Conservation (phyloP, 1,140 invertebrate species). For the Drosophila eugracilis region DNA sequence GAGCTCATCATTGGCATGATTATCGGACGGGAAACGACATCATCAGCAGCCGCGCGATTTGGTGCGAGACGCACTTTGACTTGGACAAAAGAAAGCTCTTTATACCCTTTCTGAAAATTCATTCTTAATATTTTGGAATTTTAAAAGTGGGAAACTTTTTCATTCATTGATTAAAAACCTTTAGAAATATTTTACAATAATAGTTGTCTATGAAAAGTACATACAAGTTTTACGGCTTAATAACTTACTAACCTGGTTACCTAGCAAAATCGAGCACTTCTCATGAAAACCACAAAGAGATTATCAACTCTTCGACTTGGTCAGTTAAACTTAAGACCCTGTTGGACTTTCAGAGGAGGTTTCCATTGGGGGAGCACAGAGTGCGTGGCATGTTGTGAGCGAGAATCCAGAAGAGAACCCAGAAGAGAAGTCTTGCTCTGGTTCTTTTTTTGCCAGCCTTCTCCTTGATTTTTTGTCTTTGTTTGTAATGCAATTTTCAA, state of each 20-base stretch:
- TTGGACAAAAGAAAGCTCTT: constrained; percentile 64
- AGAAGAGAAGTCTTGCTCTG: constrained; percentile 37
- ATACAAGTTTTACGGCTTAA: too few relatives aligned
- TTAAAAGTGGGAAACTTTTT: too few relatives aligned
- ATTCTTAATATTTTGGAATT: background rate
- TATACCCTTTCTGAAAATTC: constrained; percentile 11
- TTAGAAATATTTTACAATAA: too few relatives aligned
- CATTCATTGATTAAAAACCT: background rate
- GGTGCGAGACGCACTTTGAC: constrained; percentile 82
- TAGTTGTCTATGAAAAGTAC: too few relatives aligned
- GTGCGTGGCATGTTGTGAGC: constrained; percentile 50
- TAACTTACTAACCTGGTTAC: too few relatives aligned
- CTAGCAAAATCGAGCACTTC: background rate
- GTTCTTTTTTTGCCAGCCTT: constrained; percentile 16
- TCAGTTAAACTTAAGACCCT: constrained; percentile 1
- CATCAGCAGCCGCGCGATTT: constrained; percentile 69
- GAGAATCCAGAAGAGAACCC: constrained; percentile 15
- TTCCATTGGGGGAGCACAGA: constrained; percentile 4
- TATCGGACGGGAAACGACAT: constrained; percentile 74
- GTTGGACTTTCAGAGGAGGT: background rate
- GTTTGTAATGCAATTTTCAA: constrained; percentile 83
- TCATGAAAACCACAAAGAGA: constrained; percentile 11
- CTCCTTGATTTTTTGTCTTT: constrained; percentile 59
- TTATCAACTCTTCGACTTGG: constrained; percentile 27
- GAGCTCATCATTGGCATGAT: constrained; percentile 77